Evolutionary conservation across 2,113 vertebrate species (phyloP).

Genomic region (Ardeotis arabs): DNA sequence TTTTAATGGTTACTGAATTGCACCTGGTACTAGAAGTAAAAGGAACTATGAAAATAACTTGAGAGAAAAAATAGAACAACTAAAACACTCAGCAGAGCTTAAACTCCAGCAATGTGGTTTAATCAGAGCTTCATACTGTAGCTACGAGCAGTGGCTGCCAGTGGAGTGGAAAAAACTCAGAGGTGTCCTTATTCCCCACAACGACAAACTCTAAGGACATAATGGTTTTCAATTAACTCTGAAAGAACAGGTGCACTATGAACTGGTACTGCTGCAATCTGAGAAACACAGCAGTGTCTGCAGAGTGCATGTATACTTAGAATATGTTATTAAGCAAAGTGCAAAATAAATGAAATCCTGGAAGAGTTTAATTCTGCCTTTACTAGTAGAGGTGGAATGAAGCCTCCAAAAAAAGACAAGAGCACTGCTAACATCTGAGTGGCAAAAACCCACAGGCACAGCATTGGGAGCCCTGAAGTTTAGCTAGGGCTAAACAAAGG

Average conservation of each 20-base stretch:
- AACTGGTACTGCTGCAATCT: not conserved
- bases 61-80: not conserved
- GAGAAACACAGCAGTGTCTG: not conserved
- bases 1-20: not conserved
- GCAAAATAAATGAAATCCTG: not conserved
- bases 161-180: not conserved
- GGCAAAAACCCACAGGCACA: fast-evolving
- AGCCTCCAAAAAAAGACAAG: not conserved
- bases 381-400: not conserved
- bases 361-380: not conserved
- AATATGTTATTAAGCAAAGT: not conserved
- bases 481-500: not conserved
- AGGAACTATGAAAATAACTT: not conserved
- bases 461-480: not conserved
- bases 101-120: not conserved
- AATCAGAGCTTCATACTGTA: not conserved
- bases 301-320: not conserved
- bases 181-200: not conserved
- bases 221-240: not conserved
- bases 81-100: not conserved
- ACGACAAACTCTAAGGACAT: not conserved
- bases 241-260: not conserved
- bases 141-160: not conserved
- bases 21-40: not conserved
- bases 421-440: not conserved